These are phyloP conservation scores for Oscheius myriophilus DNA, from an alignment of 2,888 invertebrate genomes.

Conservation along the genomic window DNA sequence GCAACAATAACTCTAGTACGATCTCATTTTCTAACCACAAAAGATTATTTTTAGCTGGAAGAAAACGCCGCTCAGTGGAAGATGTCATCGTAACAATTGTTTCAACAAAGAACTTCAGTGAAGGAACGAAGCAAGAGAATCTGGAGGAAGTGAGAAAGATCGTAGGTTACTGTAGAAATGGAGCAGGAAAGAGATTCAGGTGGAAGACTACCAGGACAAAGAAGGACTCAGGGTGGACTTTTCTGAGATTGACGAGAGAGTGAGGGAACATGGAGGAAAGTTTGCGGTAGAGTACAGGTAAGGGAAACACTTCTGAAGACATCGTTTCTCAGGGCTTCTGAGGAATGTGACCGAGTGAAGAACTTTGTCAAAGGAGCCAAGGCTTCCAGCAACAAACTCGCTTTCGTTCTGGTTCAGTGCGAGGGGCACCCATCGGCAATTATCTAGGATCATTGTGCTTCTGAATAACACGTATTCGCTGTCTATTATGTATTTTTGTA, in stretches of 20 bases:
- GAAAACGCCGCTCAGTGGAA: slow-evolving; percentile 16
- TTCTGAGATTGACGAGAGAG: slow-evolving; percentile 15
- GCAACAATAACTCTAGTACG: too few species aligned
- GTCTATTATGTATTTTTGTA: too few species aligned
- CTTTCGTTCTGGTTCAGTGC: slow-evolving; percentile 13
- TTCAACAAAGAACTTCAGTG: slow-evolving; percentile 8
- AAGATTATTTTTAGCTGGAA: neutral
- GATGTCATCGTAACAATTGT: slow-evolving; percentile 17
- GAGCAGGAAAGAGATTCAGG: neutral
- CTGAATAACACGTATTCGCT: too few species aligned
- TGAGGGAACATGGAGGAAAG: slow-evolving; percentile 13
- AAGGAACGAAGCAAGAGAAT: slow-evolving; percentile 11
- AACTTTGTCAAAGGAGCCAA: slow-evolving; percentile 23
- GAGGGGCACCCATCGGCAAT: too few species aligned
- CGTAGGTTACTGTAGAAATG: neutral
- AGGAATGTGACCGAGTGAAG: slow-evolving; percentile 23
- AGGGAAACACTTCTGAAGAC: neutral
- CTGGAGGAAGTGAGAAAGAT: slow-evolving; percentile 1
- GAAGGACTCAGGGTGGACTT: slow-evolving; percentile 18
- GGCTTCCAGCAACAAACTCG: slow-evolving; percentile 3
- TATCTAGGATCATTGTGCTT: too few species aligned
- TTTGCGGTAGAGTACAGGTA: slow-evolving; percentile 21
- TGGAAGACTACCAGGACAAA: slow-evolving; percentile 13
- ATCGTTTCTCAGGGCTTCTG: neutral
- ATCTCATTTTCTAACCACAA: too few species aligned